Evolutionary conservation across 2,113 vertebrate genomes (phyloP).

Genomic region (Gasterosteus nipponicus): DNA sequence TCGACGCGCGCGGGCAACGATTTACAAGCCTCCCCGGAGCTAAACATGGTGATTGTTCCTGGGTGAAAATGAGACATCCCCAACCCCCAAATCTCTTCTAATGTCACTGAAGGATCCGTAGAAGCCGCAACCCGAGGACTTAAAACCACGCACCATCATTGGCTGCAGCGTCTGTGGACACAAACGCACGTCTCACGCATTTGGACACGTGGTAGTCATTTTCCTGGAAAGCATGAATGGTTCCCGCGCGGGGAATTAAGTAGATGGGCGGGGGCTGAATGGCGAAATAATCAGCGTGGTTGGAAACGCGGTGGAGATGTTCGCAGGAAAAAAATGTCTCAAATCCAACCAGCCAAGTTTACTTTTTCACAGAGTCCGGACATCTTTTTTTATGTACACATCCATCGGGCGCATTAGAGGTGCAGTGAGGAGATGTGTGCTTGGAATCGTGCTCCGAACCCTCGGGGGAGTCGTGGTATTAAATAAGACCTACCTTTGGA

Average conservation of each 20-base stretch:
- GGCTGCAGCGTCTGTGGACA: conserved; percentile 57
- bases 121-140: conserved; percentile 63
- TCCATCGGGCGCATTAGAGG: conserved; percentile 59
- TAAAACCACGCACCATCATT: conserved; percentile 52
- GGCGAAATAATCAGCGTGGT: conserved; percentile 44
- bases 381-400: conserved; percentile 62
- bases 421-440: conserved; percentile 67
- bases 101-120: conserved; percentile 72
- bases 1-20: not conserved
- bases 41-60: conserved; percentile 71
- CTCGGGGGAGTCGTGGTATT: conserved; percentile 78
- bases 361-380: conserved; percentile 37
- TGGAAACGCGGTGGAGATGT: conserved; percentile 38
- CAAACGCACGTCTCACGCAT: conserved; percentile 53
- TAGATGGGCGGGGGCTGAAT: conserved; percentile 7
- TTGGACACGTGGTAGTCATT: conserved; percentile 54
- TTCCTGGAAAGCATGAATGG: conserved; percentile 58
- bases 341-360: conserved; percentile 56
- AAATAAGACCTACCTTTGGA: conserved; percentile 81
- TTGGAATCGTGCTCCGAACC: conserved; percentile 72
- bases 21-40: conserved; percentile 68
- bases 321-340: conserved; percentile 44
- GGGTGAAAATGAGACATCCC: conserved; percentile 75
- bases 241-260: no score
- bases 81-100: conserved; percentile 71